These are phyloP conservation scores for Falco naumanni DNA, from an alignment of 2,797 vertebrate species.

Conservation along the genomic window DNA sequence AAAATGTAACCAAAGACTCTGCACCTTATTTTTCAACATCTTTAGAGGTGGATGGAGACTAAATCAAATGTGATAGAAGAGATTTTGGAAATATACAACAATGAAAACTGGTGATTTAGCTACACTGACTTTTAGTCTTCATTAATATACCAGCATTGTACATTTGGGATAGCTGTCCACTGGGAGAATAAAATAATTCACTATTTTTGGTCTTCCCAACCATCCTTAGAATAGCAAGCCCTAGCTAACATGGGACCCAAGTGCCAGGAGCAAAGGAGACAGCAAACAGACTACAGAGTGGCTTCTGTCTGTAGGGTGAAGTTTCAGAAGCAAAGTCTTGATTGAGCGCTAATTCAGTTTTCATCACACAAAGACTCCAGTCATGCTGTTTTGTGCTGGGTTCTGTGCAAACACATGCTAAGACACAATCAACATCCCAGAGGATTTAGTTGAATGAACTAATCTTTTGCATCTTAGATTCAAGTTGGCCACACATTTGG, in stretches of 20 bases:
- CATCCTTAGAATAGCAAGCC: not conserved
- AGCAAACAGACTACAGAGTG: not conserved
- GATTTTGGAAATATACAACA: not conserved
- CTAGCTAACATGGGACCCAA: not conserved
- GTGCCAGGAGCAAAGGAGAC: not conserved
- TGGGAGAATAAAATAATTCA: not conserved
- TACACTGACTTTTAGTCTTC: slow-evolving; percentile 25
- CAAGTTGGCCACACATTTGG: slow-evolving; percentile 54
- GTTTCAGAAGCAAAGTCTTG: slow-evolving; percentile 64
- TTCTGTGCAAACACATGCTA: slow-evolving; percentile 38
- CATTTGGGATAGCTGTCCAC: not conserved
- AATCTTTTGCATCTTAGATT: slow-evolving; percentile 74
- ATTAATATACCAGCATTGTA: slow-evolving; percentile 17
- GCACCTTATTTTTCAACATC: not conserved
- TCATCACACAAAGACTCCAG: slow-evolving; percentile 37
- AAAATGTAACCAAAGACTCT: slow-evolving; percentile 1
- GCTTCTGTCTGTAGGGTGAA: slow-evolving; percentile 23
- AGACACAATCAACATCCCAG: slow-evolving; percentile 8
- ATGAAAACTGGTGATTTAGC: slow-evolving; percentile 22
- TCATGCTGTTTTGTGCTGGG: slow-evolving; percentile 26
- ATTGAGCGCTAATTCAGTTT: slow-evolving; percentile 48
- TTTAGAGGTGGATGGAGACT: not conserved
- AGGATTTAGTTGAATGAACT: slow-evolving; percentile 39
- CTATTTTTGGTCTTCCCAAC: slow-evolving; percentile 30
- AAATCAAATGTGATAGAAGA: not conserved